Evolutionary conservation across 2,797 vertebrate genomes (phyloP).

Genomic region (Valencia hispanica): DNA sequence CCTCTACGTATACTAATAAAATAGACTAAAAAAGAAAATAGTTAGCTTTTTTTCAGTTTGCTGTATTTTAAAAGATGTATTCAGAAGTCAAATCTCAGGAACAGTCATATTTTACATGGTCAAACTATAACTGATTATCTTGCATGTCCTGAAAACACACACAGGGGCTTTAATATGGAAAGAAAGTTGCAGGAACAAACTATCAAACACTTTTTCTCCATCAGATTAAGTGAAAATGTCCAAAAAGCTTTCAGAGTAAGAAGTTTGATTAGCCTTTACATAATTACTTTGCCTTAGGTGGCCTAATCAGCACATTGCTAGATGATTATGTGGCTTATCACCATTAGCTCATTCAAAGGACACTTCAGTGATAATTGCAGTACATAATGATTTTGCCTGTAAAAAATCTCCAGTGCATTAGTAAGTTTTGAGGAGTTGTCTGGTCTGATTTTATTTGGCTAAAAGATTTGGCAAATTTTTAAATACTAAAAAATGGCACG

Average conservation of each 20-base stretch:
- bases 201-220: slow-evolving; percentile 21
- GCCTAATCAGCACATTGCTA: slow-evolving; percentile 56
- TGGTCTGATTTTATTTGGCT: slow-evolving; percentile 7
- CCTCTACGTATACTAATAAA: neutral
- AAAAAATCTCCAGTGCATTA: slow-evolving; percentile 34
- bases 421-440: slow-evolving; percentile 35
- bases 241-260: slow-evolving; percentile 57
- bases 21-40: neutral
- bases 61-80: neutral
- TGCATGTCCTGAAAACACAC: neutral
- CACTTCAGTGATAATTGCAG: slow-evolving; percentile 59
- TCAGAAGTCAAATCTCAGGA: neutral
- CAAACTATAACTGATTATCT: neutral
- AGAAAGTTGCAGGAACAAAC: slow-evolving; percentile 15
- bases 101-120: neutral
- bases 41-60: neutral
- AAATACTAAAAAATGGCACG: neutral
- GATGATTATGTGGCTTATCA: slow-evolving; percentile 56
- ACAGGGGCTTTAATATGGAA: slow-evolving; percentile 6
- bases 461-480: neutral
- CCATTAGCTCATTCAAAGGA: slow-evolving; percentile 52
- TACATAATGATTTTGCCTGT: slow-evolving; percentile 57
- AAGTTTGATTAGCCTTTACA: slow-evolving; percentile 56
- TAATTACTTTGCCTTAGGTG: slow-evolving; percentile 65
- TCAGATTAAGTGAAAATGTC: slow-evolving; percentile 42